phyloP scores from a whole-genome alignment of 2,113 vertebrate genomes.

The Neodon shergylaensis region DNA sequence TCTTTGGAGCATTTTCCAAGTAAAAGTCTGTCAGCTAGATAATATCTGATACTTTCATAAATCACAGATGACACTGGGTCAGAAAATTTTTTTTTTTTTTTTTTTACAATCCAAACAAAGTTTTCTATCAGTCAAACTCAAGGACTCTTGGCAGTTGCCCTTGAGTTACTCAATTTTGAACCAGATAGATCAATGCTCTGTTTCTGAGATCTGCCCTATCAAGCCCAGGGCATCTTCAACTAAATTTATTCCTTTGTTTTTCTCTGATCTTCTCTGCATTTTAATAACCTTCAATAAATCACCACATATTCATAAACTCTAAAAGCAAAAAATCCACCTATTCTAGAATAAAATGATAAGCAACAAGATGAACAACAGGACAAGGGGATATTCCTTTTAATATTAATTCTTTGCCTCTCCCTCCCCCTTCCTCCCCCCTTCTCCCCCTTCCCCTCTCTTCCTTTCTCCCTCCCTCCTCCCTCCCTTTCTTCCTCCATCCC shows the following conservation, averaged over 20 bases:
- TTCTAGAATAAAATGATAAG: background rate
- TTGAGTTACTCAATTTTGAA: conserved; percentile 22
- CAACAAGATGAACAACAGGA: conserved; percentile 14
- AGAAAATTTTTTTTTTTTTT: background rate
- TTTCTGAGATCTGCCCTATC: background rate
- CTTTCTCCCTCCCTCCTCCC: too few species aligned
- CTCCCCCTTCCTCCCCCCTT: too few species aligned
- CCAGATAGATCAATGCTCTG: background rate
- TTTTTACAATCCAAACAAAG: background rate
- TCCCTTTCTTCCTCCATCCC: too few species aligned
- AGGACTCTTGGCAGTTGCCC: conserved; percentile 11
- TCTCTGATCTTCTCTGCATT: background rate
- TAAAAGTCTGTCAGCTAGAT: background rate
- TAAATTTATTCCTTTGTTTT: background rate
- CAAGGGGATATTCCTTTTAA: background rate
- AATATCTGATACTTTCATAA: background rate
- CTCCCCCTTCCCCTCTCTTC: too few species aligned
- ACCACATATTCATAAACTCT: background rate
- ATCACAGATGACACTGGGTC: background rate
- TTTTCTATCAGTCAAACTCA: background rate
- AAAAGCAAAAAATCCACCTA: conserved; percentile 25
- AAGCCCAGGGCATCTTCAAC: background rate
- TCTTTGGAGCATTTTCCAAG: background rate
- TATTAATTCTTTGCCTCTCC: too few species aligned
- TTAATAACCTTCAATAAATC: conserved; percentile 4